phyloP scores from a whole-genome alignment of 2,888 invertebrate species.

The Hetaerina titia region DNA sequence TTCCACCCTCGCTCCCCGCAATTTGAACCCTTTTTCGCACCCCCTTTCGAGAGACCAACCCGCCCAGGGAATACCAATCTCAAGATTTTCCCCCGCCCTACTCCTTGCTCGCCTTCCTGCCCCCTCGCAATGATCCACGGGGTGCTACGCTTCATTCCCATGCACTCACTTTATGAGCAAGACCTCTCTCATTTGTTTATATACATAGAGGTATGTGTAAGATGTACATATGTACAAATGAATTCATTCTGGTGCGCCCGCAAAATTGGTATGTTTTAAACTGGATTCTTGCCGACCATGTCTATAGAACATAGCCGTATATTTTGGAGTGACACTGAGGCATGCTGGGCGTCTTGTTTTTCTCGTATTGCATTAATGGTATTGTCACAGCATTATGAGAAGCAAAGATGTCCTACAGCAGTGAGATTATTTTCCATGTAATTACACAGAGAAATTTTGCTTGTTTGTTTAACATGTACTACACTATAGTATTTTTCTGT shows the following conservation, averaged over 20 bases:
- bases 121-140: neutral
- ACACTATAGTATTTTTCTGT: too few species aligned
- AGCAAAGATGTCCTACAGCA: too few species aligned
- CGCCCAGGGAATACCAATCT: slow-evolving; percentile 28
- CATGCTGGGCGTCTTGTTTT: too few species aligned
- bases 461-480: too few species aligned
- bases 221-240: neutral
- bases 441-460: too few species aligned
- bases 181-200: neutral
- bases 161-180: neutral
- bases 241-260: neutral
- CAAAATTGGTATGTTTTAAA: too few species aligned
- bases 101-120: neutral
- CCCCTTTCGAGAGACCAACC: neutral
- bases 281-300: too few species aligned
- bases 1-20: slow-evolving; percentile 10
- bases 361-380: too few species aligned
- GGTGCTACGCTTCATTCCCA: neutral
- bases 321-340: too few species aligned
- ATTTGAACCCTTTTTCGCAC: slow-evolving; percentile 41
- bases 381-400: too few species aligned
- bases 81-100: neutral
- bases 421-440: too few species aligned
- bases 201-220: neutral
- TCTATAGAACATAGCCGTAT: too few species aligned